phyloP scores from a whole-genome alignment of 2,888 invertebrate genomes.

The Acleris emargana region DNA sequence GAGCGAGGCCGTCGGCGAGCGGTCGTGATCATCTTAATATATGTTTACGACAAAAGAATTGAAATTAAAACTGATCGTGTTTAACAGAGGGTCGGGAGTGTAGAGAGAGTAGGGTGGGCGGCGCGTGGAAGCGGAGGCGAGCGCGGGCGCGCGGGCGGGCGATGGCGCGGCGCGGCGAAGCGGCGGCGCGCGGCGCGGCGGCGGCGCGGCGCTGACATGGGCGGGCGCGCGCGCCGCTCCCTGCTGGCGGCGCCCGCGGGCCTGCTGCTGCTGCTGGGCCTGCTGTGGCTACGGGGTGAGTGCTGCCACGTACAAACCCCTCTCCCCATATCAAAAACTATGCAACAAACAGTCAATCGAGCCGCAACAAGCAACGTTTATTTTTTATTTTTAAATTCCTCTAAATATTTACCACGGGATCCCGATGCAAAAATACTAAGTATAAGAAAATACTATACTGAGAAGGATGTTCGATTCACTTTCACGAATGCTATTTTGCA shows the following conservation, averaged over 20 bases:
- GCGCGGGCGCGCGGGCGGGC: slow-evolving; percentile 64
- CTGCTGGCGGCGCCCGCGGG: slow-evolving; percentile 81
- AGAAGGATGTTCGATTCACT: too few species aligned
- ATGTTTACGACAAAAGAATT: slow-evolving; percentile 76
- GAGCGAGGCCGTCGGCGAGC: slow-evolving; percentile 76
- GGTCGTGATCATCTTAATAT: slow-evolving; percentile 72
- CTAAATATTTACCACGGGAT: too few species aligned
- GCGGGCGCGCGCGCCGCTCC: slow-evolving; percentile 81
- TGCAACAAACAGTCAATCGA: neutral
- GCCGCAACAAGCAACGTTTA: too few species aligned
- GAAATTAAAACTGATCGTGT: slow-evolving; percentile 70
- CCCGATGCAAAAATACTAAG: too few species aligned
- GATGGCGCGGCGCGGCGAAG: slow-evolving; percentile 73
- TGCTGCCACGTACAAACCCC: slow-evolving; percentile 9
- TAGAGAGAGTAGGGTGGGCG: slow-evolving; percentile 70
- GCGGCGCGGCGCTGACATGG: slow-evolving; percentile 81
- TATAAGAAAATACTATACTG: too few species aligned
- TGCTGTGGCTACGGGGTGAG: slow-evolving; percentile 80
- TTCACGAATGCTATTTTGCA: too few species aligned
- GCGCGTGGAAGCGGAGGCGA: slow-evolving; percentile 70
- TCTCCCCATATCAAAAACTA: neutral
- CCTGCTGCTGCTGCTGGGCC: slow-evolving; percentile 81
- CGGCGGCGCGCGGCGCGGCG: slow-evolving; percentile 72
- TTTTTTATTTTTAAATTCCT: too few species aligned
- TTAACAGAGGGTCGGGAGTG: slow-evolving; percentile 71